A percentile compares a stretch with the other conserved stretches of the same genome.
Evolutionary conservation across 2,113 vertebrate species (phyloP).

Genomic region (Myotis brandtii): DNA sequence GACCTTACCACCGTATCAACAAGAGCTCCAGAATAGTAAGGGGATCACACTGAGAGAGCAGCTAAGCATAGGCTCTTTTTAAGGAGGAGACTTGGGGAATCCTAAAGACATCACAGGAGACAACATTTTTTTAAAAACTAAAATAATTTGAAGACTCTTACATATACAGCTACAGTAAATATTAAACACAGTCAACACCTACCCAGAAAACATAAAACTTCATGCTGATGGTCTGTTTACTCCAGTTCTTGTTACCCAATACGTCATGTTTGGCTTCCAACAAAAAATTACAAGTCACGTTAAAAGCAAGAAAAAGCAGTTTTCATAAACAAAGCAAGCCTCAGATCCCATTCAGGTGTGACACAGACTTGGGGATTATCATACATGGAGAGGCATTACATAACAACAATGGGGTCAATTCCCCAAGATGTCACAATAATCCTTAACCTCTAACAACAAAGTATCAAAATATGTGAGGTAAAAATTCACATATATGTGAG

Average conservation of each 20-base stretch:
- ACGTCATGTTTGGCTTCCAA: background rate
- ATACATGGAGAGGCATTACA: background rate
- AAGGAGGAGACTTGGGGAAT: background rate
- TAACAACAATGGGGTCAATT: background rate
- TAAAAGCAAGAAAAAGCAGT: background rate
- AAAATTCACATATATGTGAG: background rate
- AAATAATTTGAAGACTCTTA: background rate
- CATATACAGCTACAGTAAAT: background rate
- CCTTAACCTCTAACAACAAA: background rate
- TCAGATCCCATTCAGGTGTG: background rate
- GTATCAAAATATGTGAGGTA: background rate
- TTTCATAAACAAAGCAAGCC: background rate
- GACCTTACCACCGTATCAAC: background rate
- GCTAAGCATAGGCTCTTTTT: background rate
- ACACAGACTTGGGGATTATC: background rate
- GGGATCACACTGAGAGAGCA: background rate
- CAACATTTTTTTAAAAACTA: background rate
- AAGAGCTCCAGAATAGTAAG: background rate
- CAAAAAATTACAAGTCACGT: background rate
- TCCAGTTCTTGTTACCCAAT: background rate
- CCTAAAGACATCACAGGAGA: background rate
- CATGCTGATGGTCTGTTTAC: background rate
- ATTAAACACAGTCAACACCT: background rate
- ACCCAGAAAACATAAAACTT: background rate
- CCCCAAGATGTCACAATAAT: background rate